Percentiles rank a stretch among this genome's conserved stretches.
phyloP scores from a whole-genome alignment of 2,113 vertebrate species.

The Canis aureus region DNA sequence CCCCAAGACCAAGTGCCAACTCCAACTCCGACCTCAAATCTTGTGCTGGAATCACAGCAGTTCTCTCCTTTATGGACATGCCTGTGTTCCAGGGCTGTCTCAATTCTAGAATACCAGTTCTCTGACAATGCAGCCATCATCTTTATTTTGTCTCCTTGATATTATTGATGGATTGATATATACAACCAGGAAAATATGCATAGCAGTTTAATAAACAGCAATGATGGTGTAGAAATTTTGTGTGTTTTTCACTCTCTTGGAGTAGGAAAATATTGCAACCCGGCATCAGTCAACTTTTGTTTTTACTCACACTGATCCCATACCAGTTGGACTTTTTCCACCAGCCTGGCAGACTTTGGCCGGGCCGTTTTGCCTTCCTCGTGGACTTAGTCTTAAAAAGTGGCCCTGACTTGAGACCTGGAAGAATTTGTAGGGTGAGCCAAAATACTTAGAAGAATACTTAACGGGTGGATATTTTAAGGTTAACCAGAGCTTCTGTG shows the following conservation, averaged over 20 bases:
- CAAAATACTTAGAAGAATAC: slow-evolving; percentile 69
- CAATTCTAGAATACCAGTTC: neutral
- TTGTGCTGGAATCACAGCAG: accelerated
- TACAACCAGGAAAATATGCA: neutral
- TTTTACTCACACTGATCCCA: neutral
- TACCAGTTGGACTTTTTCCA: neutral
- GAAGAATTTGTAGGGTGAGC: slow-evolving; percentile 64
- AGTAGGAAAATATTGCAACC: neutral
- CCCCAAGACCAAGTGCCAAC: too few species aligned
- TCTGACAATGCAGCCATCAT: neutral
- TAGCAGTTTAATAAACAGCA: neutral
- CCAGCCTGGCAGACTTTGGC: neutral
- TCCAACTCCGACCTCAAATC: neutral
- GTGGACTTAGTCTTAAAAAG: neutral
- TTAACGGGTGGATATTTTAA: slow-evolving; percentile 24
- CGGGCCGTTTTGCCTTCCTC: neutral
- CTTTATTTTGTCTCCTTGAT: neutral
- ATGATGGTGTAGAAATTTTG: neutral
- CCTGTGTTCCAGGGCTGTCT: neutral
- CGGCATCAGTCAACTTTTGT: neutral
- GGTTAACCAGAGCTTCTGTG: neutral
- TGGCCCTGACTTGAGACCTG: neutral
- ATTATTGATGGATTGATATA: neutral
- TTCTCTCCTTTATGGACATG: neutral
- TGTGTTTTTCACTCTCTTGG: neutral